These are phyloP conservation scores for Nezara viridula DNA, from an alignment of 2,888 invertebrate genomes.

Conservation along the genomic window DNA sequence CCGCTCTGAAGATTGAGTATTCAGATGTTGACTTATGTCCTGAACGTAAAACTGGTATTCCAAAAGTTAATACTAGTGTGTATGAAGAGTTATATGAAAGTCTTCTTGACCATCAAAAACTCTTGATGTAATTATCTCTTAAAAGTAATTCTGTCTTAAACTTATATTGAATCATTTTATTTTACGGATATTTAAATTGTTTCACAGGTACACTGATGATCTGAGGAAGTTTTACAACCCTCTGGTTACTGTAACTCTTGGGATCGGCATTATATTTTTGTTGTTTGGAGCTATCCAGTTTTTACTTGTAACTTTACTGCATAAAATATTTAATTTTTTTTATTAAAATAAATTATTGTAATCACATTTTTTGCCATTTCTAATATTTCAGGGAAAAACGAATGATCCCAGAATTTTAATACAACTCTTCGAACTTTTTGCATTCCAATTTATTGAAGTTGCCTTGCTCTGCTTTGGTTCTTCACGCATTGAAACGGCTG, in stretches of 20 bases:
- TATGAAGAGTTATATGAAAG: background rate
- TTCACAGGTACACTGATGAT: background rate
- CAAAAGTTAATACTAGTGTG: background rate
- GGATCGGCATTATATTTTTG: background rate
- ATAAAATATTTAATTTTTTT: too few relatives aligned
- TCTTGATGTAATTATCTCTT: background rate
- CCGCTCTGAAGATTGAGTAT: background rate
- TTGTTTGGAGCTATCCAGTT: background rate
- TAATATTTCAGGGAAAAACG: too few relatives aligned
- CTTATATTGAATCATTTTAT: too few relatives aligned
- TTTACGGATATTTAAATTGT: background rate
- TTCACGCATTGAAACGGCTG: too few relatives aligned
- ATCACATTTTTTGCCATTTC: background rate
- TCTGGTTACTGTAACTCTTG: background rate
- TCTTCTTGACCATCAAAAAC: background rate
- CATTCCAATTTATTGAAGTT: too few relatives aligned
- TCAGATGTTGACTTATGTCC: background rate
- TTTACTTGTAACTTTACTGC: background rate
- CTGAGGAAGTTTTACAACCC: background rate
- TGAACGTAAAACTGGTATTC: background rate
- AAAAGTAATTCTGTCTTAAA: background rate
- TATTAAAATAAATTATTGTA: too few relatives aligned
- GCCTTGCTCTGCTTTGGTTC: too few relatives aligned
- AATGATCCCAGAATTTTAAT: too few relatives aligned
- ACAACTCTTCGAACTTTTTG: too few relatives aligned